A percentile compares a stretch with the other conserved stretches of the same genome.
These are phyloP conservation scores for Lasioglossum vierecki DNA, from an alignment of 2,888 invertebrate species.

Conservation along the genomic window DNA sequence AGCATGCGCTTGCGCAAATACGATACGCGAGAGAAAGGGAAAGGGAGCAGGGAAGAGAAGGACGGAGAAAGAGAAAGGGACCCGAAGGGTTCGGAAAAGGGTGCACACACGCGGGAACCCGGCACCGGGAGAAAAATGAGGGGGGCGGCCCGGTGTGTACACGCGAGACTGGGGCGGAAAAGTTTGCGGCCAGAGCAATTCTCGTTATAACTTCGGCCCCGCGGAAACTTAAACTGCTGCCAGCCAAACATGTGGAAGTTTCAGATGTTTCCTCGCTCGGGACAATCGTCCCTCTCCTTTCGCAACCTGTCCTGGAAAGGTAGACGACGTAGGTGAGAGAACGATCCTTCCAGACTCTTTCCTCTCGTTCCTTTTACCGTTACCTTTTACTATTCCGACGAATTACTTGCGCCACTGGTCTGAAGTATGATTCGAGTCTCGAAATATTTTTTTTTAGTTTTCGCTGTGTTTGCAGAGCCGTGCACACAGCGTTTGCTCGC, in stretches of 20 bases:
- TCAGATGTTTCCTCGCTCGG: slow-evolving; percentile 64
- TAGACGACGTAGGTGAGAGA: slow-evolving; percentile 21
- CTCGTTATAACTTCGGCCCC: slow-evolving; percentile 79
- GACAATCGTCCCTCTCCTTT: slow-evolving; percentile 64
- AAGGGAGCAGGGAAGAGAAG: neutral
- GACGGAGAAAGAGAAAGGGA: slow-evolving; percentile 3
- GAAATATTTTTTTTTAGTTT: slow-evolving; percentile 1
- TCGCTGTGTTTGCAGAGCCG: neutral
- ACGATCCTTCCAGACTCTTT: neutral
- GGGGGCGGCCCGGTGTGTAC: slow-evolving; percentile 52
- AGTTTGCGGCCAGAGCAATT: slow-evolving; percentile 77
- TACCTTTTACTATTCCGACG: neutral
- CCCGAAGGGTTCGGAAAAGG: neutral
- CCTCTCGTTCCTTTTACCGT: neutral
- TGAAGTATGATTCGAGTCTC: neutral
- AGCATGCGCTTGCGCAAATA: slow-evolving; percentile 59
- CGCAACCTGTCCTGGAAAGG: neutral
- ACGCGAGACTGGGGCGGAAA: slow-evolving; percentile 72
- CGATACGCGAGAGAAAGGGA: slow-evolving; percentile 28
- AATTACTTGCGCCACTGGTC: neutral
- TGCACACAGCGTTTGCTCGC: neutral
- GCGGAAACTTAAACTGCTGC: slow-evolving; percentile 74
- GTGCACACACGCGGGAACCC: slow-evolving; percentile 11
- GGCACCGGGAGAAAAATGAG: slow-evolving; percentile 25
- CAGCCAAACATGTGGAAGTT: slow-evolving; percentile 72